Percentiles rank a stretch among this genome's conserved stretches.
Conservation (phyloP, 2,888 invertebrate species). For the Calliphora vomitoria region DNA sequence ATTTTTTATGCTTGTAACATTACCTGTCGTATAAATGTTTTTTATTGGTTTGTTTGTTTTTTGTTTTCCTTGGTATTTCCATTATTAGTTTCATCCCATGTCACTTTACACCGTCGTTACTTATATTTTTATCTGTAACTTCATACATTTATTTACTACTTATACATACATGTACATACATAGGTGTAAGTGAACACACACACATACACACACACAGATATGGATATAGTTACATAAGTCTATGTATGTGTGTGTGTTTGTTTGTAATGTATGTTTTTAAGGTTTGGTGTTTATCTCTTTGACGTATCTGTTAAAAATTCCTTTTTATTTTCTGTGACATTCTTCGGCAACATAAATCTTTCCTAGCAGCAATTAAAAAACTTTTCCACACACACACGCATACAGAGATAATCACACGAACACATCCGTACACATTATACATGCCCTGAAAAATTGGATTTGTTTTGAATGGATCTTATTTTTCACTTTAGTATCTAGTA, state of each 20-base stretch:
- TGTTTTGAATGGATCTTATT: no score
- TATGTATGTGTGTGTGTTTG: slow-evolving; percentile 14
- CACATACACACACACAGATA: neutral
- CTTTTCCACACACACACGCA: slow-evolving; percentile 43
- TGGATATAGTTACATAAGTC: neutral
- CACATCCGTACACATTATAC: neutral
- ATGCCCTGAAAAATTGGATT: no score
- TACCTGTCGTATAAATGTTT: slow-evolving; percentile 66
- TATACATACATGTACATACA: no score
- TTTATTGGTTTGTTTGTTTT: slow-evolving; percentile 49
- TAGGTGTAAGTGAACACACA: neutral
- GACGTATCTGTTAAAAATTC: slow-evolving; percentile 70
- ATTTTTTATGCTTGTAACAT: slow-evolving; percentile 32
- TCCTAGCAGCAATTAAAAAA: slow-evolving; percentile 71
- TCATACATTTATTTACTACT: slow-evolving; percentile 26
- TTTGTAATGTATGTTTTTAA: slow-evolving; percentile 33
- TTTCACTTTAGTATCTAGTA: no score
- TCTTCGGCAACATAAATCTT: slow-evolving; percentile 71
- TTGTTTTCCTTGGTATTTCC: slow-evolving; percentile 19
- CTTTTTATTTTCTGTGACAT: slow-evolving; percentile 70
- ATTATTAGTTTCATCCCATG: slow-evolving; percentile 69
- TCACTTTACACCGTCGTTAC: slow-evolving; percentile 55
- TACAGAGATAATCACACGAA: slow-evolving; percentile 6
- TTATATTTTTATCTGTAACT: slow-evolving; percentile 39
- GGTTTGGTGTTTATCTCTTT: slow-evolving; percentile 64